Evolutionary conservation across 1,140 invertebrate genomes (phyloP), one percentile per base, ranked within the genome.

Genomic region (Aphelinus atriplicis): DNA sequence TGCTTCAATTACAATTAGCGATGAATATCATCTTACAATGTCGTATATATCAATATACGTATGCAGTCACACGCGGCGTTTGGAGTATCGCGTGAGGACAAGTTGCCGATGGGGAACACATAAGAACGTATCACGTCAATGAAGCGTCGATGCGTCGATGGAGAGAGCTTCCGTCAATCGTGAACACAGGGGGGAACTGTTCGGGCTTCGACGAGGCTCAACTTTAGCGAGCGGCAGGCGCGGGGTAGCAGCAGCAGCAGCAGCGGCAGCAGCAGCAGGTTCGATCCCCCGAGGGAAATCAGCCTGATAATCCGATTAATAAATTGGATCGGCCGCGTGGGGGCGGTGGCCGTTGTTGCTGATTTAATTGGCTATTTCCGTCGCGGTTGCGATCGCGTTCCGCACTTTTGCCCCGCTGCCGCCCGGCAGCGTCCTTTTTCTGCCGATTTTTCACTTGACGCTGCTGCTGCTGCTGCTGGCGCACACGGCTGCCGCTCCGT

Each of bases 291-390:
- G 79, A 80, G 86, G 85, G 86, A 87, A 88, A 88, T 88, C 86
- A 87, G 82, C 79, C 79, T 81, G 82, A 85, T 87, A 87, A 88
- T 88, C 82, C 84, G 84, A 87, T 88, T 87, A 87, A 88, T 88
- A 87, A 87, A 87, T 87, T 87, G 85, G 81, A 81, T 82, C 73
- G 73, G 76, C 68, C 47, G 75, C 62, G 62, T 69, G 71, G 26
- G 7, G 66, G 7, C 3, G 74, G 78, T 74, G 80, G 73, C 79
- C 81, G 79, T 81, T 83, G 81, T 80, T 82, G 72, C 77, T 80
- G 76, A 83, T 86, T 86, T 86, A 86, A 87, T 86, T 85, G 84
- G 80, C 81, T 82, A 81, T 82, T 82, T 83, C 80, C 78, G 73
- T 80, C 57, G 72, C 73, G 77, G 77, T 75, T 26, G 76, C 63